A percentile compares a stretch with the other conserved stretches of the same genome.
phyloP scores from a whole-genome alignment of 2,797 vertebrate genomes.

The Petrocephalus sullivani region DNA sequence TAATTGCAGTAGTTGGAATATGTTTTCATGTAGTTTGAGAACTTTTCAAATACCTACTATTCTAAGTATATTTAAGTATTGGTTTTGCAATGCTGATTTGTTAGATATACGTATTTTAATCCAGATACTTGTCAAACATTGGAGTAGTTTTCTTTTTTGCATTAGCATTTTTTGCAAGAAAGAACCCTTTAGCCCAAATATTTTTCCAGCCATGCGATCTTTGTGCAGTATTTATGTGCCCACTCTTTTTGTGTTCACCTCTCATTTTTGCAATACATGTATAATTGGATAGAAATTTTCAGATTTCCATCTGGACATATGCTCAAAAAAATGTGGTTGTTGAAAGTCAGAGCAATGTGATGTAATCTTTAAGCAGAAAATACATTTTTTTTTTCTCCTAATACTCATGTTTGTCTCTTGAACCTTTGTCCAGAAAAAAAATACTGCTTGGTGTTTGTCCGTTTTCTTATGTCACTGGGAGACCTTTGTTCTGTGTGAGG shows the following conservation, averaged over 20 bases:
- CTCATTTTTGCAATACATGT: neutral
- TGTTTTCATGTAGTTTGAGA: neutral
- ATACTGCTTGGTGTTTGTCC: neutral
- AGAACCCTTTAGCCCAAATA: conserved; percentile 23
- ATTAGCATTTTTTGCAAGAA: neutral
- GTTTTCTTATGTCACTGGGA: neutral
- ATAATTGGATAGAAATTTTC: neutral
- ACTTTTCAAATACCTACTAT: neutral
- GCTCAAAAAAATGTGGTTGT: neutral
- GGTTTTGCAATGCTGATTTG: neutral
- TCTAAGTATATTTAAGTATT: neutral
- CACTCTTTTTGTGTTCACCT: neutral
- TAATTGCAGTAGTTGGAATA: neutral
- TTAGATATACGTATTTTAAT: neutral
- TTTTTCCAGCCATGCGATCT: neutral
- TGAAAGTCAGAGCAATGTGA: neutral
- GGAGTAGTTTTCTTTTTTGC: neutral
- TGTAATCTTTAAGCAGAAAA: neutral
- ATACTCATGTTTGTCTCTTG: neutral
- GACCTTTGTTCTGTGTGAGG: neutral
- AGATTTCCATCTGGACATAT: neutral
- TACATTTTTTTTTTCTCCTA: neutral
- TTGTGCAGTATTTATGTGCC: neutral
- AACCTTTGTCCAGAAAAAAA: neutral
- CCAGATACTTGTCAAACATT: neutral